Percentiles rank a stretch among this genome's conserved stretches.
Conservation (phyloP, 92 coral and sea anemone genomes). For the Virgularia gustaviana region DNA sequence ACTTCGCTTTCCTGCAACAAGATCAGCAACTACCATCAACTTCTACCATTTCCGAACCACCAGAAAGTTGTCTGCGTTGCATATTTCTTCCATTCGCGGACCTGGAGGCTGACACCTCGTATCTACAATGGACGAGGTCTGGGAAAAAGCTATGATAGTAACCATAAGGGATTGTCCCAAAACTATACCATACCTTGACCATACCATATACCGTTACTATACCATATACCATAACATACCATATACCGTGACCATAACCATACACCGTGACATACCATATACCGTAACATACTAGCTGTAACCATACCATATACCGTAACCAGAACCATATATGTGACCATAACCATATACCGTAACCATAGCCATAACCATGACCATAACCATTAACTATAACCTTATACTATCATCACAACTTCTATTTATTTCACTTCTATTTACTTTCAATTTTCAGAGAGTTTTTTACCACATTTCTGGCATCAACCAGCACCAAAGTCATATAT, state of each 20-base stretch:
- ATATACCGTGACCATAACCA: no score
- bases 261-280: no score
- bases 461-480: background rate
- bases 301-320: no score
- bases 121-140: constrained; percentile 15
- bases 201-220: background rate
- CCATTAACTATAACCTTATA: no score
- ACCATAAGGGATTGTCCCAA: no score
- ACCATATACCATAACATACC: no score
- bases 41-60: background rate
- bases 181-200: background rate
- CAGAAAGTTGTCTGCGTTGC: background rate
- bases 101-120: background rate
- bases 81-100: constrained; percentile 5
- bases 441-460: constrained; percentile 9
- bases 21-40: background rate
- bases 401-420: no score
- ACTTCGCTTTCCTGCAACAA: background rate
- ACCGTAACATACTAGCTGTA: no score
- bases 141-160: background rate
- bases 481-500: constrained; percentile 16
- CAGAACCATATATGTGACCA: no score
- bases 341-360: no score
- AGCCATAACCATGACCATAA: no score
- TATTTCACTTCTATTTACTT: background rate